Percentiles rank a stretch among this genome's conserved stretches.
Conservation (phyloP, 2,888 invertebrate species). For the Eretmocerus hayati region DNA sequence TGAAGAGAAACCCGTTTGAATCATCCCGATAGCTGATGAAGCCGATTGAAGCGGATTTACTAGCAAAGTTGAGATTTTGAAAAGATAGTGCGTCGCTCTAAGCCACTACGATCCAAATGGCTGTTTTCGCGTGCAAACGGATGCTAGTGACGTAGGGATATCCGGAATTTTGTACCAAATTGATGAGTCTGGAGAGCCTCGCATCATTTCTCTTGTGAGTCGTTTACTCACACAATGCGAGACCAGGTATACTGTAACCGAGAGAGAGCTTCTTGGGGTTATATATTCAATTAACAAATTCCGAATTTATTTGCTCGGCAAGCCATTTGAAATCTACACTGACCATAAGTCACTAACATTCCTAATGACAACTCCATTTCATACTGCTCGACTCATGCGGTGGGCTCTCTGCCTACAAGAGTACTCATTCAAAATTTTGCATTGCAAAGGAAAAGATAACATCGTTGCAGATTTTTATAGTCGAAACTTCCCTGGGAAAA, state of each 20-base stretch:
- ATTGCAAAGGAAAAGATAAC: constrained; percentile 28
- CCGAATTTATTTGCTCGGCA: constrained; percentile 27
- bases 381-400: constrained; percentile 26
- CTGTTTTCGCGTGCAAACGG: constrained; percentile 17
- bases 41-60: too few relatives aligned
- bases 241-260: constrained; percentile 25
- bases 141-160: constrained; percentile 19
- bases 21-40: too few relatives aligned
- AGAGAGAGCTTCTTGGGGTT: constrained; percentile 28
- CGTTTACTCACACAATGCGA: constrained; percentile 22
- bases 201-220: constrained; percentile 26
- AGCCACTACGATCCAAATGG: constrained; percentile 1
- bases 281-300: constrained; percentile 27
- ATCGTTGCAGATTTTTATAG: constrained; percentile 29
- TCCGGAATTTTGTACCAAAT: constrained; percentile 24
- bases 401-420: constrained; percentile 29
- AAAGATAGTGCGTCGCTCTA: not conserved
- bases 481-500: constrained; percentile 22
- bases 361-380: constrained; percentile 25
- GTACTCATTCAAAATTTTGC: constrained; percentile 25
- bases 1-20: too few relatives aligned
- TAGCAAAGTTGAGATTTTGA: too few relatives aligned
- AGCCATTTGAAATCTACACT: constrained; percentile 24
- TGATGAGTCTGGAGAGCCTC: constrained; percentile 9
- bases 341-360: constrained; percentile 31